Conservation (phyloP, 1,140 invertebrate genomes). For the Magallana gigas region DNA sequence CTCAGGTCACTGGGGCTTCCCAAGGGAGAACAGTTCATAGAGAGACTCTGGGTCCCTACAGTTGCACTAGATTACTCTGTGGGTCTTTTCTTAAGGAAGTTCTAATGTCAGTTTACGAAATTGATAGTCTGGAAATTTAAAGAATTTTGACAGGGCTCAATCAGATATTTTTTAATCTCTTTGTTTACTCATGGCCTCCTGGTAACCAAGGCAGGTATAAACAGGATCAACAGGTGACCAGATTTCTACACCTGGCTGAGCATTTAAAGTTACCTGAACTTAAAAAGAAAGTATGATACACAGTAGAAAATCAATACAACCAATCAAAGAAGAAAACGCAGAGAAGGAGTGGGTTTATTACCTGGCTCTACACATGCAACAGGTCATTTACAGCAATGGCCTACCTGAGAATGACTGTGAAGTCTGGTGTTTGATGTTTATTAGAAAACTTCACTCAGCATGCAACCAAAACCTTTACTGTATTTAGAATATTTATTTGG, state of each 20-base stretch:
- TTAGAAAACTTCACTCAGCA: neutral
- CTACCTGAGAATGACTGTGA: too few species aligned
- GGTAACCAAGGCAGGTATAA: constrained; percentile 54
- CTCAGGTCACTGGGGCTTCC: neutral
- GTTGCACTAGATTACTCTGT: neutral
- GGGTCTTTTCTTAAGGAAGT: neutral
- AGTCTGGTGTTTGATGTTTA: too few species aligned
- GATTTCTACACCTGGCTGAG: constrained; percentile 35
- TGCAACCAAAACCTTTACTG: neutral
- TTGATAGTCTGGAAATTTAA: constrained; percentile 22
- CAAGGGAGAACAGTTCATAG: neutral
- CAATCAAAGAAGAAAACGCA: neutral
- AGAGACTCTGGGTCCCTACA: neutral
- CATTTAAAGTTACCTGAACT: constrained; percentile 38
- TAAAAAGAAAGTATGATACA: constrained; percentile 19
- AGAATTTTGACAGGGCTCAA: constrained; percentile 21
- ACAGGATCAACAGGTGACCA: constrained; percentile 56
- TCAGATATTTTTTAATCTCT: constrained; percentile 3
- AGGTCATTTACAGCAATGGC: too few species aligned
- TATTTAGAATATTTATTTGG: neutral
- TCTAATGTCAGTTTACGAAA: neutral
- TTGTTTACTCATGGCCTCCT: constrained; percentile 56
- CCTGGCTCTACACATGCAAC: neutral
- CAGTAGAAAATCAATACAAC: neutral
- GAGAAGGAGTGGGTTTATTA: neutral